Conservation (phyloP, 1,140 invertebrate species). For the Apis florea region DNA sequence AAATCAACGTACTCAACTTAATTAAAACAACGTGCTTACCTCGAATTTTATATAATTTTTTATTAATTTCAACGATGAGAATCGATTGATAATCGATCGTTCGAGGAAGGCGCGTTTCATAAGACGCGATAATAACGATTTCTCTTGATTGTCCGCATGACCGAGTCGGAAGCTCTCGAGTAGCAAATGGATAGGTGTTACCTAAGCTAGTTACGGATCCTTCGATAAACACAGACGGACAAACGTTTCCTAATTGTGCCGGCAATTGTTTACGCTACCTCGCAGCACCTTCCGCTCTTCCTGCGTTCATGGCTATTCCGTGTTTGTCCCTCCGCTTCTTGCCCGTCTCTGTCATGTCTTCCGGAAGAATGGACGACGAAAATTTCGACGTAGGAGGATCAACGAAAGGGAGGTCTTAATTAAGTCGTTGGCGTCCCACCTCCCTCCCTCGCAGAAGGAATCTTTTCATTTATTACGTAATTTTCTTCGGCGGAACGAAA, state of each 20-base stretch:
- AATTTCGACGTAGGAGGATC: constrained; percentile 43
- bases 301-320: constrained; percentile 54
- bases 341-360: constrained; percentile 57
- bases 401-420: constrained; percentile 47
- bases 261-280: constrained; percentile 69
- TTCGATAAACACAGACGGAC: constrained; percentile 69
- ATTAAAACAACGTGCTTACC: too few species aligned
- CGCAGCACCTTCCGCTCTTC: constrained; percentile 53
- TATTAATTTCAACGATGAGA: too few species aligned
- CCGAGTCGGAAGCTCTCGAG: constrained; percentile 28
- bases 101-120: background rate
- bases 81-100: background rate
- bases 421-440: constrained; percentile 40
- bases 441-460: constrained; percentile 21
- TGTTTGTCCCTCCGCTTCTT: constrained; percentile 59
- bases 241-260: constrained; percentile 72
- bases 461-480: constrained; percentile 32
- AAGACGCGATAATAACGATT: constrained; percentile 10
- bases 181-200: constrained; percentile 68
- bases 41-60: too few species aligned
- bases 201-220: constrained; percentile 71
- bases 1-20: background rate
- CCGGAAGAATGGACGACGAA: constrained; percentile 58
- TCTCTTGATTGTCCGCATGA: constrained; percentile 55
- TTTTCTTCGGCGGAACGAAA: constrained; percentile 8